These are phyloP conservation scores for Caerostris extrusa DNA, from an alignment of 1,140 invertebrate species.

Conservation along the genomic window DNA sequence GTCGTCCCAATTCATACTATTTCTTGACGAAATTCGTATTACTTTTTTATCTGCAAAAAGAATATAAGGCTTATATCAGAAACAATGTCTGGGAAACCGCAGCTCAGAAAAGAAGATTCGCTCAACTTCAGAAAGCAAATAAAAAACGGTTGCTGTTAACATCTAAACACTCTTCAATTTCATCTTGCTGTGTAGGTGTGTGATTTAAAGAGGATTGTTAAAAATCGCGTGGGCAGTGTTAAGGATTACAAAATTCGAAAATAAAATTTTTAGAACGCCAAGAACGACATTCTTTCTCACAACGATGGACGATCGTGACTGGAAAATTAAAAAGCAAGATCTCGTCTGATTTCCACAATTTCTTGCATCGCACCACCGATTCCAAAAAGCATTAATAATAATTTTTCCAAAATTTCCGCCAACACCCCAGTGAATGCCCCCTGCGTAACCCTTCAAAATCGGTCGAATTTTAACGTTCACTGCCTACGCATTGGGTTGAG, in stretches of 20 bases:
- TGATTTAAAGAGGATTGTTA: constrained; percentile 4
- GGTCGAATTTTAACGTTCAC: constrained; percentile 55
- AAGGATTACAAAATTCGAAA: background rate
- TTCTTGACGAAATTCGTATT: too few relatives aligned
- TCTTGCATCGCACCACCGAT: background rate
- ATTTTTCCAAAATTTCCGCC: background rate
- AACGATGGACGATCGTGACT: background rate
- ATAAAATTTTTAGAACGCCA: background rate
- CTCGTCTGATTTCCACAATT: background rate
- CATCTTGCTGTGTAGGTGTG: background rate
- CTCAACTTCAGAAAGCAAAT: too few relatives aligned
- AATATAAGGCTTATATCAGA: too few relatives aligned
- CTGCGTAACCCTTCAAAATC: constrained; percentile 13
- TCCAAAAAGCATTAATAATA: background rate
- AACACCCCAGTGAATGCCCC: background rate
- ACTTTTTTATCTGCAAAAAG: too few relatives aligned
- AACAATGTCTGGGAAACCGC: too few relatives aligned
- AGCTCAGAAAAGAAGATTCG: too few relatives aligned
- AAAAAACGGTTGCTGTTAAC: too few relatives aligned
- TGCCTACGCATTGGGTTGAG: background rate
- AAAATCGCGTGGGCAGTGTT: background rate
- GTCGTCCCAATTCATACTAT: too few relatives aligned
- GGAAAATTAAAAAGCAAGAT: background rate
- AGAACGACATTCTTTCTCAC: background rate
- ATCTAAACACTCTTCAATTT: background rate